phyloP scores from a whole-genome alignment of 2,797 vertebrate species.

The Bryconaethiops microstoma region DNA sequence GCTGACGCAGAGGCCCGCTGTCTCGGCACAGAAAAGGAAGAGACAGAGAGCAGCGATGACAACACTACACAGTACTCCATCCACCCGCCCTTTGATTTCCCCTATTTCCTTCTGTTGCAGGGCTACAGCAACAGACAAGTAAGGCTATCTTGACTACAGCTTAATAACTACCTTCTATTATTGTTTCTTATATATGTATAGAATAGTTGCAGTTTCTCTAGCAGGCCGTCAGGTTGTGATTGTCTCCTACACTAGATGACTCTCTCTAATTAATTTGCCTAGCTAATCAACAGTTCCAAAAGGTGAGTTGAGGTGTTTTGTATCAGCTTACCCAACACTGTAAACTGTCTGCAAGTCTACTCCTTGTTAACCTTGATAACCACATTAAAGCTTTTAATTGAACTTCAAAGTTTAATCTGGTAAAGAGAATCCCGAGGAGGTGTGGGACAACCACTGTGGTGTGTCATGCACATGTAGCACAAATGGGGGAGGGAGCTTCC shows the following conservation, averaged over 20 bases:
- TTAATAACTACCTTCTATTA: background rate
- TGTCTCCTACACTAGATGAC: background rate
- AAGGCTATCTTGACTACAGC: constrained; percentile 2
- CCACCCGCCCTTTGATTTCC: constrained; percentile 80
- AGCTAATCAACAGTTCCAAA: background rate
- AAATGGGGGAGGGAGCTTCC: background rate
- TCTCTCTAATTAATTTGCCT: constrained; percentile 1
- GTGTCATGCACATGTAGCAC: background rate
- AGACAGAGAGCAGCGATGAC: constrained; percentile 82
- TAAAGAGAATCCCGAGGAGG: constrained; percentile 13
- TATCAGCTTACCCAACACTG: background rate
- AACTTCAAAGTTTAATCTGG: constrained; percentile 24
- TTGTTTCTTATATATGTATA: background rate
- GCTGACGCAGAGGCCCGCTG: constrained; percentile 72
- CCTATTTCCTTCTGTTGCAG: constrained; percentile 81
- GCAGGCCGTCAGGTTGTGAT: background rate
- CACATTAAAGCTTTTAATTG: constrained; percentile 15
- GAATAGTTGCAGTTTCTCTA: background rate
- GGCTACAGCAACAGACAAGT: constrained; percentile 81
- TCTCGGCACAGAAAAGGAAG: constrained; percentile 77
- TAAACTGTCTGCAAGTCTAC: background rate
- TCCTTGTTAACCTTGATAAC: background rate
- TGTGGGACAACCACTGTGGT: background rate
- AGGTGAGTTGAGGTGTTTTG: background rate
- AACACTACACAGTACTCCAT: constrained; percentile 80